Base-by-base conservation (phyloP, 2,797 vertebrate species). In the Eulemur coronatus region DNA sequence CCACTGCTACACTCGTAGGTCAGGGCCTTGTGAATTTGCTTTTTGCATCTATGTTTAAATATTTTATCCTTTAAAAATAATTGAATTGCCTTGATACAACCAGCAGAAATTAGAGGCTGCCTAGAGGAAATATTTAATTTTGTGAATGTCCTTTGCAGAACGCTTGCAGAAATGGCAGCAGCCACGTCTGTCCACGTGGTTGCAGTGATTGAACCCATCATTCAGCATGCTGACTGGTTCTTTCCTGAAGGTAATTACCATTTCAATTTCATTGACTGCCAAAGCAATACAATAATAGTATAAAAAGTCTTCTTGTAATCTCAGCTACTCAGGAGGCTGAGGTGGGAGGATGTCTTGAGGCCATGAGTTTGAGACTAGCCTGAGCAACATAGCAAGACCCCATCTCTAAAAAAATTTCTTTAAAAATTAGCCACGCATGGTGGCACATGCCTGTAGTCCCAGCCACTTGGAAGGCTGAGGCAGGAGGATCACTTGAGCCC, bases 181-280 rank as follows among this genome's bases (percentile, higher is more conserved):
- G 99, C 99, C 46, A 99, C 99, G 0, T 99, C 99, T 0, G 99
- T 99, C 90, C 99, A 99, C 0, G 99, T 99, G 95, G 99, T 99
- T 0, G 99, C 99, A 0, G 99, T 99, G 76, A 99, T 99, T 4
- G 99, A 99, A 87, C 99, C 99, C 52, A 99, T 99, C 46, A 99
- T 99, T 96, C 99, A 99, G 97, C 99, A 99, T 0, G 99, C 99
- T 0, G 99, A 99, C 97, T 99, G 99, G 99, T 99, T 99, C 99
- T 99, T 99, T 97, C 99, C 99, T 43, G 99, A 99, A 96, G 99
- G 99, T 99, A 98, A 97, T 57, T 46, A 43, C 81, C 28, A 46
- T 76, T 28, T 30, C 7, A 0, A 1, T 26, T 41, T 30, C 69
- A 20, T 0, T 5, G 55, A 3, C 63, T 13, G 17, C 69, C 41